Base-by-base conservation (phyloP, 2,888 invertebrate genomes). In the Heterodera filipjevi region DNA sequence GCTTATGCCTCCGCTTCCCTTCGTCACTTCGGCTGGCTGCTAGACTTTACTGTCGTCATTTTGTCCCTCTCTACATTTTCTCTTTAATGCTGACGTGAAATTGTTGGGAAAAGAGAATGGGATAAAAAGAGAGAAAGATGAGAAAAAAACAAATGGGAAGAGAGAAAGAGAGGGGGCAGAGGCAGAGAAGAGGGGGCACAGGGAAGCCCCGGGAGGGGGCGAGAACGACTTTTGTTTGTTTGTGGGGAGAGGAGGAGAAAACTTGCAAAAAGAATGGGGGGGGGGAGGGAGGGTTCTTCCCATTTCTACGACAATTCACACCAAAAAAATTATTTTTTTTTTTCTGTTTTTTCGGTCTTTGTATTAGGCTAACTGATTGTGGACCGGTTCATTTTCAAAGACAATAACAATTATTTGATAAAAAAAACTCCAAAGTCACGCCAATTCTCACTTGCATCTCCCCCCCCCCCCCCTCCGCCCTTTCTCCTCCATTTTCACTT, bases 401-500 rank as follows among this genome's bases (percentile, higher is more conserved):
- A n/a, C n/a, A n/a, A n/a, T n/a, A n/a, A n/a, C n/a, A n/a, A n/a
- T n/a, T n/a, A n/a, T n/a, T n/a, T n/a, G n/a, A n/a, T n/a, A n/a
- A n/a, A n/a, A n/a, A n/a, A n/a, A n/a, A n/a, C n/a, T n/a, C n/a
- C n/a, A n/a, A n/a, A n/a, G n/a, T n/a, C n/a, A n/a, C n/a, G n/a
- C n/a, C n/a, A n/a, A n/a, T n/a, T n/a, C n/a, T n/a, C n/a, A n/a
- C 12, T 39, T 39, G 39, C 39, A 39, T 10, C 39, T 12, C 39
- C 39, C 39, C 39, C 39, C 39, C 39, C 39, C 39, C 39, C 39
- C 39, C 39, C 73, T 49, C 49, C 27, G 14, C 49, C 46, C 12
- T 77, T 27, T 77, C 46, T 32, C 76, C 59, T 32, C 77, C 77
- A 53, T 19, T 77, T 78, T 76, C 78, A 77, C n/a, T n/a, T n/a